A percentile compares a stretch with the other conserved stretches of the same genome.
Conservation (phyloP, 2,797 vertebrate species). For the Microcaecilia unicolor region DNA sequence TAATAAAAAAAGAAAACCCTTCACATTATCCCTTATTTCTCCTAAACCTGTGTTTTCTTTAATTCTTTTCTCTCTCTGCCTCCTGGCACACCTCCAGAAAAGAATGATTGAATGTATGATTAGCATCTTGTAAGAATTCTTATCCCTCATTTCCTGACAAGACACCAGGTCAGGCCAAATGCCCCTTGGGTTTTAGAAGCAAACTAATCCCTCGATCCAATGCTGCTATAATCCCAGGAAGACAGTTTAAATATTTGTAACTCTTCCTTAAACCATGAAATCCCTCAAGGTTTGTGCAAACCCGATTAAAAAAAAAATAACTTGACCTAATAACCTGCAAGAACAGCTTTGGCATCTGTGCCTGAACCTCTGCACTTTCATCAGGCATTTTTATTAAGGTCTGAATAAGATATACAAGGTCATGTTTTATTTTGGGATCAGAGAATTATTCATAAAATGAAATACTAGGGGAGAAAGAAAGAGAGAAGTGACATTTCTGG, state of each 20-base stretch:
- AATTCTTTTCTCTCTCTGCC: slow-evolving; percentile 19
- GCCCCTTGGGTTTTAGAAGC: slow-evolving; percentile 37
- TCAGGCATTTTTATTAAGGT: slow-evolving; percentile 26
- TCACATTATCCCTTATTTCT: too few relatives aligned
- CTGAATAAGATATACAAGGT: slow-evolving; percentile 35
- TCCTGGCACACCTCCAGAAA: slow-evolving; percentile 19
- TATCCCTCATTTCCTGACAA: slow-evolving; percentile 42
- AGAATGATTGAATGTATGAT: slow-evolving; percentile 38
- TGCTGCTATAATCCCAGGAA: slow-evolving; percentile 49
- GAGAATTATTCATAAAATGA: slow-evolving; percentile 36
- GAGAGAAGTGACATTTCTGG: slow-evolving; percentile 39
- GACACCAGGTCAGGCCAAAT: slow-evolving; percentile 39
- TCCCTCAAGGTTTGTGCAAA: slow-evolving; percentile 44
- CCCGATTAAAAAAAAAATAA: slow-evolving; percentile 39
- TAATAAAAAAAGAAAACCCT: too few relatives aligned
- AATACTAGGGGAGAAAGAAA: slow-evolving; percentile 27
- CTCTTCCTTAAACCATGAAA: slow-evolving; percentile 53
- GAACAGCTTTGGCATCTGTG: slow-evolving; percentile 31
- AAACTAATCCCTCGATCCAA: slow-evolving; percentile 52
- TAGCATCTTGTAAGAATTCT: slow-evolving; percentile 36
- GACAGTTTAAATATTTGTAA: slow-evolving; percentile 54
- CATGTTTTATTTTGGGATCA: slow-evolving; percentile 35
- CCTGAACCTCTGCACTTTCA: slow-evolving; percentile 30
- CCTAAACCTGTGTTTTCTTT: not conserved
- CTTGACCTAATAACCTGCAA: slow-evolving; percentile 31